Conservation (phyloP, 2,113 vertebrate species). For the Myotis yumanensis region DNA sequence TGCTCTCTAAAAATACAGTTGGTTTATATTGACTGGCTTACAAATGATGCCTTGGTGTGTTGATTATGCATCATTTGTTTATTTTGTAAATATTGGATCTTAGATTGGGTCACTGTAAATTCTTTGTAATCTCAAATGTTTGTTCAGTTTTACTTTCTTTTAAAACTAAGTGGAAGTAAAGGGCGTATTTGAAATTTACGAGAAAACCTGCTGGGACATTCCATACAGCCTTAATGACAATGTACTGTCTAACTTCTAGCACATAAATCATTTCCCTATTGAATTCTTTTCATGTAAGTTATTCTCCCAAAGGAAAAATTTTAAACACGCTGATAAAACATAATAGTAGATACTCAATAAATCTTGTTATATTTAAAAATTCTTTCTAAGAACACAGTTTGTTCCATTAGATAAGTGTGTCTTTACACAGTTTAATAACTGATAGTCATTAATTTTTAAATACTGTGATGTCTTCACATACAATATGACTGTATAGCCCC, state of each 20-base stretch:
- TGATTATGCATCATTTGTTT: neutral
- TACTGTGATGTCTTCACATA: neutral
- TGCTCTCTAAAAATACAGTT: neutral
- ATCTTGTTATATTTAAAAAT: neutral
- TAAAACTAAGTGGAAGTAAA: slow-evolving; percentile 32
- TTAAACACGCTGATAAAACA: neutral
- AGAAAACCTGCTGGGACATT: neutral
- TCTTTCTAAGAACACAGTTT: neutral
- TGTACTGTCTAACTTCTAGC: neutral
- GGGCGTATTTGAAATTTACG: neutral
- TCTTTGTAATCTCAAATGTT: slow-evolving; percentile 31
- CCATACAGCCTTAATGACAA: neutral
- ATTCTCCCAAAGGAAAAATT: neutral
- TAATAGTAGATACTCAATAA: neutral
- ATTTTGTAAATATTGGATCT: neutral
- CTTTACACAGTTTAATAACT: neutral
- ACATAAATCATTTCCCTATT: neutral
- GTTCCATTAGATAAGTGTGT: neutral
- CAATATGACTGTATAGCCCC: neutral
- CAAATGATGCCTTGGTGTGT: neutral
- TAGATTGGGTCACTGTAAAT: neutral
- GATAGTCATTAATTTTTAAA: neutral
- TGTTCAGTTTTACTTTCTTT: slow-evolving; percentile 19
- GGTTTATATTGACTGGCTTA: neutral
- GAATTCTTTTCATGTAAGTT: neutral